Evolutionary conservation across 1,140 invertebrate species (phyloP), one percentile per base, ranked within the genome.

Genomic region (Rhizoglyphus robini): DNA sequence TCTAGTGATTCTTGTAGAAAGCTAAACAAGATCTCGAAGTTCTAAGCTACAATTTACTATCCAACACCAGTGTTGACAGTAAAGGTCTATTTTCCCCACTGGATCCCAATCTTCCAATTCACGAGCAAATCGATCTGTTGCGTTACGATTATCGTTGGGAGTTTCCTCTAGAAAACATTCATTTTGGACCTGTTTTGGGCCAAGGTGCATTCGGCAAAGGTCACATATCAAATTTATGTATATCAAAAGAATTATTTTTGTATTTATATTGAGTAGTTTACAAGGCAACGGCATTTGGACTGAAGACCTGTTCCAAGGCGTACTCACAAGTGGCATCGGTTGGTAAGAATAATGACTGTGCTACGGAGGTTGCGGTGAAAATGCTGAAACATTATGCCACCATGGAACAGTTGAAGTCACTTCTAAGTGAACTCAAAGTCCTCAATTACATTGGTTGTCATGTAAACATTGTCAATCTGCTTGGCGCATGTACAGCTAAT

Each of bases 381-480:
- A 72, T 70, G 70, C 38, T 72, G 3, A 72, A 72, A 70, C 67
- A 72, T 58, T 34, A 34, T 23, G 67, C 71, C 15, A 65, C 72
- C 63, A 38, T 66, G 18, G 61, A 67, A 25, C 72, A 73, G 57
- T 29, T 67, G 82, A 84, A 69, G 68, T 87, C 91, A 0, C 75
- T 96, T 15, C 83, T 87, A 4, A 89, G 88, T 3, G 93, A 97
- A 76, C 75, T 97, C 0, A 97, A 96, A 78, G 94, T 96, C 29
- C 88, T 96, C 84, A 86, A 90, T 18, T 89, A 96, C 76, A 80
- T 96, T 65, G 92, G 92, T 0, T 87, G 88, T 72, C 91, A 96
- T 78, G 74, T 96, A 0, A 96, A 96, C 74, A 90, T 96, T 27
- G 88, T 96, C 0, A 96, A 96, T 78, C 78, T 96, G 25, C 80